Evolutionary conservation across 2,113 vertebrate species (phyloP).

Genomic region (Podiceps cristatus): DNA sequence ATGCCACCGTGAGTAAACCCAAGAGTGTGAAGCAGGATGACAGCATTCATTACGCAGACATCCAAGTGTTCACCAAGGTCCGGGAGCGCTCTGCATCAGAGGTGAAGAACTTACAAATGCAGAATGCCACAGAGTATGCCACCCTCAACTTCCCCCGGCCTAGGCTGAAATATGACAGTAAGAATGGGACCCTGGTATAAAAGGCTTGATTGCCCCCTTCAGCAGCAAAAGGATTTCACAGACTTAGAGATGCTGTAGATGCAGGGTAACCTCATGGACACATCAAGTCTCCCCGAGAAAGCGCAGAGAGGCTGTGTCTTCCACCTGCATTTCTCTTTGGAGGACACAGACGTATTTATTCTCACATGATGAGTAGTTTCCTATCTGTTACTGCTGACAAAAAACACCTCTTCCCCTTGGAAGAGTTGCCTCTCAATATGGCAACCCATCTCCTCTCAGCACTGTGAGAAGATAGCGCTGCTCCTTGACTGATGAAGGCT

Average conservation of each 20-base stretch:
- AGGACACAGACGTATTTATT: not conserved
- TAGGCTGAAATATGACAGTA: conserved; percentile 69
- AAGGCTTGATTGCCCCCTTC: not conserved
- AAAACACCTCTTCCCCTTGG: not conserved
- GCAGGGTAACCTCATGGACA: not conserved
- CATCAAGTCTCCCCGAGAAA: not conserved
- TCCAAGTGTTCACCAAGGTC: conserved; percentile 74
- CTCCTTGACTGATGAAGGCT: not conserved
- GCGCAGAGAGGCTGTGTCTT: not conserved
- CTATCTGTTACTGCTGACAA: not conserved
- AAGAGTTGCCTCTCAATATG: not conserved
- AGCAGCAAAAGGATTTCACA: not conserved
- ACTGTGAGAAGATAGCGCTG: not conserved
- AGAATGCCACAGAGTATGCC: conserved; percentile 82
- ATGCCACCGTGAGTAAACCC: conserved; percentile 66
- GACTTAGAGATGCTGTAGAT: not conserved
- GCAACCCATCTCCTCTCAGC: not conserved
- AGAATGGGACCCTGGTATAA: conserved; percentile 78
- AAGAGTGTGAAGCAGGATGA: conserved; percentile 30
- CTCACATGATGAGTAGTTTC: not conserved
- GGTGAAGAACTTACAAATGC: conserved; percentile 36
- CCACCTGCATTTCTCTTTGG: not conserved
- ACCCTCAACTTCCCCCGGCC: conserved; percentile 80
- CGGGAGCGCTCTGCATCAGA: conserved; percentile 38
- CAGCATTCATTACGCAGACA: conserved; percentile 84